Percentiles rank a stretch among this genome's conserved stretches.
These are phyloP conservation scores for Genyomyrus donnyi DNA, from an alignment of 2,113 vertebrate genomes.

Conservation along the genomic window DNA sequence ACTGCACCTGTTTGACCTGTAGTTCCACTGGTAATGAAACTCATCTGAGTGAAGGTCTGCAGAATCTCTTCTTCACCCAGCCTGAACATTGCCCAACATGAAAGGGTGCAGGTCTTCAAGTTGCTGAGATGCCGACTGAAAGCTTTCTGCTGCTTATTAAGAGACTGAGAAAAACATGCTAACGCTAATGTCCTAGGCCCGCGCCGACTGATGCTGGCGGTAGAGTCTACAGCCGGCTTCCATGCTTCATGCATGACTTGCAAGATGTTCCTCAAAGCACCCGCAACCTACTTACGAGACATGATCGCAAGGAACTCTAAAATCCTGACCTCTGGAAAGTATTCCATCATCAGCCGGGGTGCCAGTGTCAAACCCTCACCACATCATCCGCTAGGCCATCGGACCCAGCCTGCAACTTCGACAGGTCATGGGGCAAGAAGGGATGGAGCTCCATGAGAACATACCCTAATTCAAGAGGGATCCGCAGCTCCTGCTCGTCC, in stretches of 20 bases:
- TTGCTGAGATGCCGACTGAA: slow-evolving; percentile 10
- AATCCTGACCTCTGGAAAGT: not conserved
- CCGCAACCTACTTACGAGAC: not conserved
- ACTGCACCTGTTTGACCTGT: not conserved
- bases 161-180: not conserved
- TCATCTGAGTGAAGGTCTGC: slow-evolving; percentile 24
- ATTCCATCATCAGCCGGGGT: not conserved
- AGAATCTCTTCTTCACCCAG: slow-evolving; percentile 19
- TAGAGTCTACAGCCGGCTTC: not conserved
- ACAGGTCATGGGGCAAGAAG: not conserved
- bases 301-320: not conserved
- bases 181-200: not conserved
- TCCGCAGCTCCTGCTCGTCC: slow-evolving; percentile 73
- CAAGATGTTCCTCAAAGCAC: not conserved
- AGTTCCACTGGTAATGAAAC: slow-evolving; percentile 25
- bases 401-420: too few species aligned
- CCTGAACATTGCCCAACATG: slow-evolving; percentile 25
- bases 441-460: slow-evolving; percentile 30
- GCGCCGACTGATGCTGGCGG: not conserved
- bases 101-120: slow-evolving; percentile 12
- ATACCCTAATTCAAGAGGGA: slow-evolving; percentile 85
- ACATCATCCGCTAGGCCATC: not conserved
- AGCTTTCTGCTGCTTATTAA: slow-evolving; percentile 29
- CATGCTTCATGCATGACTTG: not conserved
- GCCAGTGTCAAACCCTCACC: not conserved